These are phyloP conservation scores for Acrossocheilus wenchowensis DNA, from an alignment of 2,797 vertebrate species.

Conservation along the genomic window DNA sequence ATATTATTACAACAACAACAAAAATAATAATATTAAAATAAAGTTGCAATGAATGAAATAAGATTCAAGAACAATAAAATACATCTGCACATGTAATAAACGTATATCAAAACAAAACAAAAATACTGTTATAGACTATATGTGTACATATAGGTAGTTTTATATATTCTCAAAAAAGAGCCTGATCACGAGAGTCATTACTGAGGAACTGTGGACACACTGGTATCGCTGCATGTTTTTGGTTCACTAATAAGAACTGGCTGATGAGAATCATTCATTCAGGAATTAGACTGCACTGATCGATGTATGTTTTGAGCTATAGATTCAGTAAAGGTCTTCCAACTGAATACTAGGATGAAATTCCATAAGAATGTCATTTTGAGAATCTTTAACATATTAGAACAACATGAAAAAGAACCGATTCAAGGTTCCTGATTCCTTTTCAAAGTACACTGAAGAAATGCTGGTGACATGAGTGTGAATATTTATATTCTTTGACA, in stretches of 20 bases:
- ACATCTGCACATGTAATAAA: background rate
- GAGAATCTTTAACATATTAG: background rate
- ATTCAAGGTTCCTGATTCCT: background rate
- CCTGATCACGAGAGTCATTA: background rate
- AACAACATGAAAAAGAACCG: background rate
- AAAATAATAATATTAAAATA: background rate
- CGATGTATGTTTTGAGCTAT: background rate
- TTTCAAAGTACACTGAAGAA: background rate
- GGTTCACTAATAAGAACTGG: background rate
- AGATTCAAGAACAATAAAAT: background rate
- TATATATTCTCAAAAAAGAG: background rate
- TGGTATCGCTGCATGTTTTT: background rate
- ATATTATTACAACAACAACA: background rate
- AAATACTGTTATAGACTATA: background rate
- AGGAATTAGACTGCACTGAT: background rate
- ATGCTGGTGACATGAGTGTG: background rate
- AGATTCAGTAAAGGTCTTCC: background rate
- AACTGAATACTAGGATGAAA: background rate
- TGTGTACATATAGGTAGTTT: background rate
- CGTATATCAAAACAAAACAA: no score
- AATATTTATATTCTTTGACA: background rate
- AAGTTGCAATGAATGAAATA: background rate
- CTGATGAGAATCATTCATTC: background rate
- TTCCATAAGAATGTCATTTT: background rate
- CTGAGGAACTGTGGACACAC: background rate